phyloP scores from a whole-genome alignment of 1,140 invertebrate species.

The Hycleus phaleratus region DNA sequence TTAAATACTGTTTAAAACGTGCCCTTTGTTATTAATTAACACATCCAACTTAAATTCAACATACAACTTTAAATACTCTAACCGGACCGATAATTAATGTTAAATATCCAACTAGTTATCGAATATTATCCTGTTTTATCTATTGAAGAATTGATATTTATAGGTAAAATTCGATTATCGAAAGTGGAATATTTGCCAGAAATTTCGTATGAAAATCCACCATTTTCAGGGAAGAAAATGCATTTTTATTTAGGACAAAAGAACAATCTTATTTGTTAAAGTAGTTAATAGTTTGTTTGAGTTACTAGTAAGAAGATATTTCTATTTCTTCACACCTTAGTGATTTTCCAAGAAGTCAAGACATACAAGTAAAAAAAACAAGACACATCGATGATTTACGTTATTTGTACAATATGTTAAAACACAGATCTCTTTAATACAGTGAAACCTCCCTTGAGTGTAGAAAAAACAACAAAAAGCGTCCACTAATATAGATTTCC shows the following conservation, averaged over 20 bases:
- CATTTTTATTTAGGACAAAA: not conserved
- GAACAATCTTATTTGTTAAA: conserved; percentile 18
- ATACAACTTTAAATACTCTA: conserved; percentile 8
- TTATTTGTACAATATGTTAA: conserved; percentile 9
- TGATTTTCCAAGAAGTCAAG: conserved; percentile 16
- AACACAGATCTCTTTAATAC: not conserved
- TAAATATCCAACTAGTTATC: no score
- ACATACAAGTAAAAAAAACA: conserved; percentile 4
- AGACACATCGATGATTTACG: conserved; percentile 12
- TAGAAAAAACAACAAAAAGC: not conserved
- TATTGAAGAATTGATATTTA: no score
- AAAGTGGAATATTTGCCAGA: no score
- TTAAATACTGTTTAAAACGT: conserved; percentile 15
- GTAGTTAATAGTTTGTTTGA: conserved; percentile 24
- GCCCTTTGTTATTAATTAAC: conserved; percentile 16
- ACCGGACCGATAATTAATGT: conserved; percentile 8
- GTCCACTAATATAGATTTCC: no score
- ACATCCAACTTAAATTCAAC: conserved; percentile 9
- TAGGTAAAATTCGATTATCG: no score
- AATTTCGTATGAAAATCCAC: no score
- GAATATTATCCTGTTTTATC: no score
- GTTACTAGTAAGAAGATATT: conserved; percentile 4
- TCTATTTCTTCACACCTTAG: conserved; percentile 19
- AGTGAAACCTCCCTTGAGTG: not conserved
- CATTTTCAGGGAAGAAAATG: no score